phyloP scores from a whole-genome alignment of 2,797 vertebrate species.

The Bradypodion ventrale region DNA sequence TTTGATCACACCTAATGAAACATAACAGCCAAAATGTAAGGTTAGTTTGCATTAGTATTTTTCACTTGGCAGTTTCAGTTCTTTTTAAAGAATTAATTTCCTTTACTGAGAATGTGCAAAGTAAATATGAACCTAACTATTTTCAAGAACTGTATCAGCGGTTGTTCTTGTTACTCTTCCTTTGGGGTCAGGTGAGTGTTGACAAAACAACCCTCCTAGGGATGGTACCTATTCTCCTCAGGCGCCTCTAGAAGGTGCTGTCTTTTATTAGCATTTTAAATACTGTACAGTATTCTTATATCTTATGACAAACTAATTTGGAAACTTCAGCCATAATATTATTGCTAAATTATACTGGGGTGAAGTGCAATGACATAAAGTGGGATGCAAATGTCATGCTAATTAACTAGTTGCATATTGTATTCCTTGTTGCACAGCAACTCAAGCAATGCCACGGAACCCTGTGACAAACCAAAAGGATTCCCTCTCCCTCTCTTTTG shows the following conservation, averaged over 20 bases:
- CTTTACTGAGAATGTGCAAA: not conserved
- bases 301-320: not conserved
- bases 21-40: constrained; percentile 42
- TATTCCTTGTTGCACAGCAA: no score
- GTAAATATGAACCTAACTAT: not conserved
- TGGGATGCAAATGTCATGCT: not conserved
- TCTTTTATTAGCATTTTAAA: no score
- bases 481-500: no score
- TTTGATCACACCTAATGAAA: constrained; percentile 76
- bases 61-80: not conserved
- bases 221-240: not conserved
- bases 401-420: no score
- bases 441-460: no score
- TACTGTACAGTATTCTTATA: not conserved
- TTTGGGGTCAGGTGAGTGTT: not conserved
- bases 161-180: not conserved
- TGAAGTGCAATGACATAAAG: no score
- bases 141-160: not conserved
- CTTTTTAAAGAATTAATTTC: not conserved
- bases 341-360: no score
- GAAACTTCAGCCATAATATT: not conserved
- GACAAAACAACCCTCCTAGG: not conserved
- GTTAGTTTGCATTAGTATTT: not conserved
- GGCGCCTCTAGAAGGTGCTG: not conserved
- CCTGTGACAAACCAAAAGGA: no score